phyloP scores from a whole-genome alignment of 2,797 vertebrate species.

The Sparus aurata region DNA sequence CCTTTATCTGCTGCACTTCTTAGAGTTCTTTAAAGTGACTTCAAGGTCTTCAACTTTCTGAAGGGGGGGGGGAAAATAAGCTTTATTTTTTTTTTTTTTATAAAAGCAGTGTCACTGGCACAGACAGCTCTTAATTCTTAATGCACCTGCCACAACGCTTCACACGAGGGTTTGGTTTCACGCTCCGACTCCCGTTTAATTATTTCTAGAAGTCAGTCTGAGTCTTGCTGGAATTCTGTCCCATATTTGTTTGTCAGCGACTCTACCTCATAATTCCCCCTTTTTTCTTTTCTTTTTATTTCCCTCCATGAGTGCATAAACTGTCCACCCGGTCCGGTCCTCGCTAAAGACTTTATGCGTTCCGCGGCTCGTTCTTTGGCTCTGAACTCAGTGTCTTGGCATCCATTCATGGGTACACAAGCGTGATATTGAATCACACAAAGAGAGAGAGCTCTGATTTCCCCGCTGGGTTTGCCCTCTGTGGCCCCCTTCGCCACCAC shows the following conservation, averaged over 20 bases:
- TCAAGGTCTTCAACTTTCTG: slow-evolving; percentile 30
- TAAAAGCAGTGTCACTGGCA: neutral
- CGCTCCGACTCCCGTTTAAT: slow-evolving; percentile 13
- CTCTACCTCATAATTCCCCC: slow-evolving; percentile 18
- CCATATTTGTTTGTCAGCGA: slow-evolving; percentile 1
- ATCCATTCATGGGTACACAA: slow-evolving; percentile 77
- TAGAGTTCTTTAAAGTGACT: slow-evolving; percentile 28
- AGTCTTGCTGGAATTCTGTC: neutral
- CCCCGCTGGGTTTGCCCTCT: slow-evolving; percentile 71
- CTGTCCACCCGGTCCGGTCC: slow-evolving; percentile 33
- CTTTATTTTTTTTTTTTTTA: slow-evolving; percentile 20
- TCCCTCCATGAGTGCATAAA: neutral
- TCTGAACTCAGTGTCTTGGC: slow-evolving; percentile 69
- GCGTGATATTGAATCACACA: slow-evolving; percentile 82
- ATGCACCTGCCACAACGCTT: neutral
- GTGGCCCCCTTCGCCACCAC: slow-evolving; percentile 45
- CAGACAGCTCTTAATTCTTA: slow-evolving; percentile 19
- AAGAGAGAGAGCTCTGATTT: slow-evolving; percentile 77
- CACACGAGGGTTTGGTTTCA: slow-evolving; percentile 30
- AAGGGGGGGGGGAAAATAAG: neutral
- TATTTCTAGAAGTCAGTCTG: slow-evolving; percentile 25
- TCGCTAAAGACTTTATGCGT: slow-evolving; percentile 38
- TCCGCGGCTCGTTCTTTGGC: slow-evolving; percentile 59
- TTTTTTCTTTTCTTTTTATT: neutral
- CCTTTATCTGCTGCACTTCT: slow-evolving; percentile 9